phyloP scores from a whole-genome alignment of 2,888 invertebrate species.

The Epirrhoe tristata region DNA sequence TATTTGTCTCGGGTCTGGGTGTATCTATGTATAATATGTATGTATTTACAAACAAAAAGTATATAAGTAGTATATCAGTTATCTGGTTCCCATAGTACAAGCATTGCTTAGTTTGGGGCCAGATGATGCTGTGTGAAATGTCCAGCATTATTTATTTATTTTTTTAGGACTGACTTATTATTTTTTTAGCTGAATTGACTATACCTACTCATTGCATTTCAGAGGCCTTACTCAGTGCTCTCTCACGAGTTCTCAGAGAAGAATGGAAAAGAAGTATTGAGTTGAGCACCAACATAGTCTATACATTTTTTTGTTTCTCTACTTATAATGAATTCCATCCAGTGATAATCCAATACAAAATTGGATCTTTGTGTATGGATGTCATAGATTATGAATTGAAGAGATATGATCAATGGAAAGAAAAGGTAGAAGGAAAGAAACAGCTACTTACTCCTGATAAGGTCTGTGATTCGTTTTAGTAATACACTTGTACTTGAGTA shows the following conservation, averaged over 20 bases:
- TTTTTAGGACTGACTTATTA: background rate
- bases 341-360: conserved; percentile 97
- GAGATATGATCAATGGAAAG: conserved; percentile 97
- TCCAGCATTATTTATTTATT: too few species aligned
- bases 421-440: conserved; percentile 83
- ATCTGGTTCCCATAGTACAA: too few species aligned
- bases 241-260: conserved; percentile 97
- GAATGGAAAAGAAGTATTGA: conserved; percentile 99
- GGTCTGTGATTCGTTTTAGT: conserved; percentile 47
- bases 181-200: background rate
- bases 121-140: too few species aligned
- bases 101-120: too few species aligned
- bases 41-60: too few species aligned
- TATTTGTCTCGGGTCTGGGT: too few species aligned
- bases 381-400: conserved; percentile 97
- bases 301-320: conserved; percentile 98
- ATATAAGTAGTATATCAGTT: too few species aligned
- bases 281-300: conserved; percentile 97
- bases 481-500: background rate
- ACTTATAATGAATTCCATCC: conserved; percentile 98
- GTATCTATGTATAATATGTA: too few species aligned
- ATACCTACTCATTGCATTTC: conserved; percentile 52
- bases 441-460: conserved; percentile 77
- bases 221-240: conserved; percentile 97
- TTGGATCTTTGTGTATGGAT: conserved; percentile 98